These are phyloP conservation scores for Galaxias olidus DNA, from an alignment of 2,797 vertebrate species.

Conservation along the genomic window DNA sequence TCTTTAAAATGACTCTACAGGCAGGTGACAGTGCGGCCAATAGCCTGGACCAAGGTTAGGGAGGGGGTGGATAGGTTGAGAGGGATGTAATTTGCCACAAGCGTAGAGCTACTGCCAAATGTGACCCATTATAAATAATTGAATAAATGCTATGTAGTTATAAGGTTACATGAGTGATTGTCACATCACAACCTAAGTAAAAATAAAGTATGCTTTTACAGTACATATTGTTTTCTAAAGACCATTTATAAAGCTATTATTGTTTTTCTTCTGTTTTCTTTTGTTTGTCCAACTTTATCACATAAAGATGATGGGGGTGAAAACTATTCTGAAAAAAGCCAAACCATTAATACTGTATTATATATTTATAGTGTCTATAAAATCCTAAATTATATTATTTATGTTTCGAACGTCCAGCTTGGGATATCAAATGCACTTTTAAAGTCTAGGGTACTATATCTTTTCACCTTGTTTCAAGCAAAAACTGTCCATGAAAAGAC, in stretches of 20 bases:
- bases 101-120: no score
- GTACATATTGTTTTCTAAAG: slow-evolving; percentile 22
- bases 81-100: no score
- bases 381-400: slow-evolving; percentile 67
- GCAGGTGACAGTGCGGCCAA: not conserved
- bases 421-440: slow-evolving; percentile 71
- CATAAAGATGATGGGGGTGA: slow-evolving; percentile 40
- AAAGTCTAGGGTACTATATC: slow-evolving; percentile 58
- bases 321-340: slow-evolving; percentile 40
- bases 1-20: not conserved
- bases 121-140: not conserved
- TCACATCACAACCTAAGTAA: not conserved
- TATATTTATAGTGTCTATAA: slow-evolving; percentile 58
- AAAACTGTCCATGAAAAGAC: slow-evolving; percentile 50
- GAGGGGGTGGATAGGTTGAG: no score
- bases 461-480: slow-evolving; percentile 68
- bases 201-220: slow-evolving; percentile 26
- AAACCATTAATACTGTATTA: slow-evolving; percentile 52
- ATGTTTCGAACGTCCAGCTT: slow-evolving; percentile 67
- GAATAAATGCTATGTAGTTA: no score
- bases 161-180: not conserved
- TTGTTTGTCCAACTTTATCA: slow-evolving; percentile 25
- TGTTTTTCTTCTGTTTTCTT: slow-evolving; percentile 3
- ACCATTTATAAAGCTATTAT: slow-evolving; percentile 17
- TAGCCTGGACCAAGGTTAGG: no score